Percentiles rank a stretch among this genome's conserved stretches.
These are phyloP conservation scores for Drosophila oshimai DNA, from an alignment of 1,140 invertebrate genomes.

Conservation along the genomic window DNA sequence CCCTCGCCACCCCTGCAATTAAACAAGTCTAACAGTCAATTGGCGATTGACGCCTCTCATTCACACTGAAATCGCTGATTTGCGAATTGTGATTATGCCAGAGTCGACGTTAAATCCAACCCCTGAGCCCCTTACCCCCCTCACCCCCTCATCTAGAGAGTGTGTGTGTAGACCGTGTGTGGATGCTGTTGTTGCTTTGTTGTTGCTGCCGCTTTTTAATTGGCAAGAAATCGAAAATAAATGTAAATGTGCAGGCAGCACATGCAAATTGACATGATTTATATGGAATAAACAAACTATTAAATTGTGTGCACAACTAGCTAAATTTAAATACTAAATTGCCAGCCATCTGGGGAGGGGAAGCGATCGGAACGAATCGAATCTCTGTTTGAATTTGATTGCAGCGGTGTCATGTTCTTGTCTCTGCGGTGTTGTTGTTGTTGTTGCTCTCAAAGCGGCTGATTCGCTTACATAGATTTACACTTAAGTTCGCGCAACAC, in stretches of 20 bases:
- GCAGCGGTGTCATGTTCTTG: conserved; percentile 42
- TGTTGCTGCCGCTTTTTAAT: conserved; percentile 35
- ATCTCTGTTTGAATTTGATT: conserved; percentile 33
- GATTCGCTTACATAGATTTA: conserved; percentile 59
- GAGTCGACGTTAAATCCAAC: background rate
- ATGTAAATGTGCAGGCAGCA: conserved; percentile 41
- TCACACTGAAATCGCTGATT: conserved; percentile 18
- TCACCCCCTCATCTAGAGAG: background rate
- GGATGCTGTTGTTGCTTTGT: conserved; percentile 1
- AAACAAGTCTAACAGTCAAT: conserved; percentile 24
- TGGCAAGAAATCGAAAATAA: conserved; percentile 44
- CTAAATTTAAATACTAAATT: conserved; percentile 46
- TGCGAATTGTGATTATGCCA: conserved; percentile 20
- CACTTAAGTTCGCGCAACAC: conserved; percentile 46
- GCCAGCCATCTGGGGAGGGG: conserved; percentile 1
- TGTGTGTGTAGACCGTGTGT: background rate
- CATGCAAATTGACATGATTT: conserved; percentile 58
- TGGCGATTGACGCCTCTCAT: conserved; percentile 44
- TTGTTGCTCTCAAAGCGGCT: background rate
- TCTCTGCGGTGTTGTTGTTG: conserved; percentile 1
- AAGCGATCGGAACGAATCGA: conserved; percentile 5
- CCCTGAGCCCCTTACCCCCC: background rate
- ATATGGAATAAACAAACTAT: conserved; percentile 52
- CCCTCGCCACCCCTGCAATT: background rate
- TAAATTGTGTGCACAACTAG: conserved; percentile 44